Evolutionary conservation across 2,888 invertebrate genomes (phyloP).

Genomic region (Elegia similella): DNA sequence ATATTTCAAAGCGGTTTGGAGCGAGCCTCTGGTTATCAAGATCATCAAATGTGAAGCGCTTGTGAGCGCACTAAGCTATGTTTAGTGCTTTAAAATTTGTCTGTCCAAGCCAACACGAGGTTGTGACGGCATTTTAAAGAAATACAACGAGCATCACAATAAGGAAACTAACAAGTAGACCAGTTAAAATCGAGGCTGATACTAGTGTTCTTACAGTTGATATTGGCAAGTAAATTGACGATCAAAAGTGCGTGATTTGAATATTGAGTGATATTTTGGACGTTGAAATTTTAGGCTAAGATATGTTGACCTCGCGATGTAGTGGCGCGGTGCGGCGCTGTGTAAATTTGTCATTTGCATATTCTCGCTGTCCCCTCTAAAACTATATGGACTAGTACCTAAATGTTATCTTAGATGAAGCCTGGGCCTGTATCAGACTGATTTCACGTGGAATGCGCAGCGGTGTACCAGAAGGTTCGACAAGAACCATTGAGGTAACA

Average conservation of each 20-base stretch:
- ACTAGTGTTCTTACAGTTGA: constrained; percentile 38
- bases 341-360: constrained; percentile 19
- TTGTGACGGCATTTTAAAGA: constrained; percentile 44
- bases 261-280: constrained; percentile 47
- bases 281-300: constrained; percentile 38
- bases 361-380: constrained; percentile 25
- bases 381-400: constrained; percentile 14
- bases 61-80: constrained; percentile 11
- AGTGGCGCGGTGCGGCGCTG: constrained; percentile 11
- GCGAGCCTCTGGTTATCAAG: neutral
- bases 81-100: neutral
- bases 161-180: constrained; percentile 32
- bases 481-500: constrained; percentile 1
- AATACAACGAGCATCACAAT: constrained; percentile 36
- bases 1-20: constrained; percentile 19
- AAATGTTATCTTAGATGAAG: neutral
- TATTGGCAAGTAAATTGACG: constrained; percentile 46
- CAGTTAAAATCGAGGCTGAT: constrained; percentile 38
- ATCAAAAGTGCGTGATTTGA: constrained; percentile 37
- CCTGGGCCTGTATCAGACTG: constrained; percentile 19
- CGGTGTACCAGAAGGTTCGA: neutral
- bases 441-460: constrained; percentile 10
- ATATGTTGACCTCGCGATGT: constrained; percentile 49
- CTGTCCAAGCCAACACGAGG: constrained; percentile 17
- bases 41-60: neutral